Conservation (phyloP, 2,113 vertebrate genomes). For the Sphaerodactylus townsendi region DNA sequence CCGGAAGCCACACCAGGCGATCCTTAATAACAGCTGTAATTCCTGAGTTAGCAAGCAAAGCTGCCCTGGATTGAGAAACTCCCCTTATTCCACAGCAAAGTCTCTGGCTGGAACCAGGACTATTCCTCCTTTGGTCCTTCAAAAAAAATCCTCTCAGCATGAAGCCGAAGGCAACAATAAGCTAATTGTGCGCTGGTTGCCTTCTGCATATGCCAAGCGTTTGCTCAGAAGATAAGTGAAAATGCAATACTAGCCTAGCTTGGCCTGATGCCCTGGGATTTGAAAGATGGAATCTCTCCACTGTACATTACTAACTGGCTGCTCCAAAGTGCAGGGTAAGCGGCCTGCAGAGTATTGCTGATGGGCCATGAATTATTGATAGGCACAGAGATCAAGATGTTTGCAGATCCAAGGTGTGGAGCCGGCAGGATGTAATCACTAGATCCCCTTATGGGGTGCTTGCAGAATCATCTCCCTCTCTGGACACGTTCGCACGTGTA, state of each 20-base stretch:
- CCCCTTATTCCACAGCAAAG: constrained; percentile 67
- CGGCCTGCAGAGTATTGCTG: constrained; percentile 81
- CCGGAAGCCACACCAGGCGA: constrained; percentile 61
- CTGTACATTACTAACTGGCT: constrained; percentile 78
- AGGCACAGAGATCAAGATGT: constrained; percentile 79
- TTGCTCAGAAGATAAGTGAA: constrained; percentile 85
- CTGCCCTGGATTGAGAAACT: constrained; percentile 53
- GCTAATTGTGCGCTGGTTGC: constrained; percentile 77
- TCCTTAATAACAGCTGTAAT: constrained; percentile 69
- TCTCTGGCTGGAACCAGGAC: constrained; percentile 37
- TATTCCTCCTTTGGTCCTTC: constrained; percentile 57
- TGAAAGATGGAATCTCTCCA: constrained; percentile 78
- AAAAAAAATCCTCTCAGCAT: constrained; percentile 72
- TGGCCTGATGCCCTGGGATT: constrained; percentile 80
- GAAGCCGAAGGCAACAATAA: constrained; percentile 76
- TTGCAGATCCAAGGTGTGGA: constrained; percentile 69
- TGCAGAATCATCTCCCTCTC: background rate
- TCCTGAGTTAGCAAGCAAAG: constrained; percentile 65
- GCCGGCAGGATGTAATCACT: constrained; percentile 48
- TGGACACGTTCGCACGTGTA: too few relatives aligned
- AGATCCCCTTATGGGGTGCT: constrained; percentile 38
- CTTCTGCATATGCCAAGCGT: constrained; percentile 79
- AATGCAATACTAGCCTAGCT: constrained; percentile 80
- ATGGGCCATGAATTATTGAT: constrained; percentile 88
- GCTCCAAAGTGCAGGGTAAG: constrained; percentile 84